Evolutionary conservation across 2,113 vertebrate genomes (phyloP), one percentile per base, ranked within the genome.

Genomic region (Andinoacara biseriatus): DNA sequence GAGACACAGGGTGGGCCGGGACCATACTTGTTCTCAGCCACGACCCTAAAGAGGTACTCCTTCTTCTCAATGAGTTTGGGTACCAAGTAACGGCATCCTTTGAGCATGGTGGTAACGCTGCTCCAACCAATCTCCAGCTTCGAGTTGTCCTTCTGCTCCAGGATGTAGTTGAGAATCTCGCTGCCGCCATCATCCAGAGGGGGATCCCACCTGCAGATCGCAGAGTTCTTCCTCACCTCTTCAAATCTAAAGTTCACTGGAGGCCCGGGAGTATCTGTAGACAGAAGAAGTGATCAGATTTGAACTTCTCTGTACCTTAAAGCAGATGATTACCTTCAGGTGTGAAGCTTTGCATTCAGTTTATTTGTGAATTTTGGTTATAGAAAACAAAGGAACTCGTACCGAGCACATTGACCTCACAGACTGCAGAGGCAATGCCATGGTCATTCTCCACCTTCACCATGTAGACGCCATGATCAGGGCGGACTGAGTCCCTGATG

Each of bases 101-200:
- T 96, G 60, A 99, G 96, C 2, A 96, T 99, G 89, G 97, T 84
- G 59, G 96, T 99, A 81, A 99, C 93, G 54, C 91, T 90, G 75
- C 97, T 96, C 97, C 97, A 99, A 82, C 98, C 97, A 46, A 97
- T 95, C 90, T 99, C 98, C 89, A 96, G 85, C 92, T 98, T 99
- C 17, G 97, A 96, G 90, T 99, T 99, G 86, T 99, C 98, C 93
- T 99, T 99, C 94, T 97, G 97, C 95, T 99, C 98, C 88, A 99
- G 94, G 43, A 94, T 94, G 76, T 99, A 99, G 90, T 99, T 99
- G 57, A 99, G 90, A 85, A 99, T 97, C 95, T 99, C 98, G 89
- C 97, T 98, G 92, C 98, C 98, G 56, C 98, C 98, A 75, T 99
- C 97, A 89, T 99, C 98, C 88, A 98, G 94, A 57, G 98, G 98